Percentiles rank a stretch among this genome's conserved stretches.
Evolutionary conservation across 2,888 invertebrate genomes (phyloP).

Genomic region (Plebejus melissa): DNA sequence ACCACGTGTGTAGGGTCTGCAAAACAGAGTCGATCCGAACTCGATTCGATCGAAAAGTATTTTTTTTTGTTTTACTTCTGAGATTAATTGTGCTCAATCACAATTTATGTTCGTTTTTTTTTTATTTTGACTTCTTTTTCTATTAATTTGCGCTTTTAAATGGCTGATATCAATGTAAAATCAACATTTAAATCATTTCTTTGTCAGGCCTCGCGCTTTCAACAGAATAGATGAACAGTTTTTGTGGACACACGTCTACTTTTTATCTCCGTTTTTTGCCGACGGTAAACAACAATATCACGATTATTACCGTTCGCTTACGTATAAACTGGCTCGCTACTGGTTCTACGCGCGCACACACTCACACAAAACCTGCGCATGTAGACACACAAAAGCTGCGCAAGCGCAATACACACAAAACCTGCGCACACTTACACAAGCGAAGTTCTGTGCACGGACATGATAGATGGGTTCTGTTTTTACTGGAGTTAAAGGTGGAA

Average conservation of each 20-base stretch:
- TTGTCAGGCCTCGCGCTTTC: not conserved
- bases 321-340: constrained; percentile 72
- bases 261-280: constrained; percentile 32
- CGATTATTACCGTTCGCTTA: constrained; percentile 75
- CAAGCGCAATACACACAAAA: not conserved
- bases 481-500: constrained; percentile 3
- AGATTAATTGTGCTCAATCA: not conserved
- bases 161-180: not conserved
- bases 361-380: not conserved
- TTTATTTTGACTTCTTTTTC: too few species aligned
- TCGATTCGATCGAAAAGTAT: not conserved
- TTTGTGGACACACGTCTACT: not conserved
- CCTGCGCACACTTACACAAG: not conserved
- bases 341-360: constrained; percentile 60
- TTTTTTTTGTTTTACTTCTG: not conserved
- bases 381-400: not conserved
- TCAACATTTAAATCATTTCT: not conserved
- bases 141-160: not conserved
- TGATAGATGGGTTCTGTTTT: constrained; percentile 9
- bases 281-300: constrained; percentile 65
- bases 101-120: too few species aligned
- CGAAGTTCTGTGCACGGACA: not conserved
- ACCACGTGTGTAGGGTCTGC: constrained; percentile 69
- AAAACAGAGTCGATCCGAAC: constrained; percentile 41
- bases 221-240: not conserved